Percentiles rank a stretch among this genome's conserved stretches.
phyloP scores from a whole-genome alignment of 2,113 vertebrate species.

The Strix uralensis region DNA sequence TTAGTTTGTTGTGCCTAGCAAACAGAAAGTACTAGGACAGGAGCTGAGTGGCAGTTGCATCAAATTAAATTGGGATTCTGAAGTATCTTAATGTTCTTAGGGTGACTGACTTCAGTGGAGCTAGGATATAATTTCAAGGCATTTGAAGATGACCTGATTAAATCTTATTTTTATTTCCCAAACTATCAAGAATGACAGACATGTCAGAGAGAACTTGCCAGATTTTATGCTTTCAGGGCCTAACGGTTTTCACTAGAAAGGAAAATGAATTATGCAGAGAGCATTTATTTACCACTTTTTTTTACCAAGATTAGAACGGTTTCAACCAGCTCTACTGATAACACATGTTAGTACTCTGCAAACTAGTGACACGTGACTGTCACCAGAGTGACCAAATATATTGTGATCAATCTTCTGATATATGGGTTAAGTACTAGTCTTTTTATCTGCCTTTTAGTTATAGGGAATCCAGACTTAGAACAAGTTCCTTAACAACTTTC shows the following conservation, averaged over 20 bases:
- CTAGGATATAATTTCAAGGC: background rate
- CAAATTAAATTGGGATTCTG: constrained; percentile 47
- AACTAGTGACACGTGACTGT: background rate
- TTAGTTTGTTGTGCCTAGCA: background rate
- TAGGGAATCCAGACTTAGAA: background rate
- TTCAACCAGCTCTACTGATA: background rate
- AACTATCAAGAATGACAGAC: background rate
- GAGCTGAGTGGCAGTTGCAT: background rate
- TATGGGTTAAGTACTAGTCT: background rate
- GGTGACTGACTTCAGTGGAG: background rate
- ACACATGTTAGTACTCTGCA: background rate
- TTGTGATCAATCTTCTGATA: background rate
- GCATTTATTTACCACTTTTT: background rate
- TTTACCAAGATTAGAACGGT: background rate
- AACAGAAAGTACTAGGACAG: background rate
- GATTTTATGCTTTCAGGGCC: background rate
- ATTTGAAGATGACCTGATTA: constrained; percentile 6
- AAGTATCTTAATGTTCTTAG: constrained; percentile 2
- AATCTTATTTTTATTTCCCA: background rate
- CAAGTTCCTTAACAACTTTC: background rate
- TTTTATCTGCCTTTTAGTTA: background rate
- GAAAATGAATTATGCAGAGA: background rate
- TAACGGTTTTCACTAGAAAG: background rate
- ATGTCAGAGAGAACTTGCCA: background rate
- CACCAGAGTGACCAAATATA: background rate